Evolutionary conservation across 2,797 vertebrate genomes (phyloP), one percentile per base, ranked within the genome.

Genomic region (Typhlichthys subterraneus): DNA sequence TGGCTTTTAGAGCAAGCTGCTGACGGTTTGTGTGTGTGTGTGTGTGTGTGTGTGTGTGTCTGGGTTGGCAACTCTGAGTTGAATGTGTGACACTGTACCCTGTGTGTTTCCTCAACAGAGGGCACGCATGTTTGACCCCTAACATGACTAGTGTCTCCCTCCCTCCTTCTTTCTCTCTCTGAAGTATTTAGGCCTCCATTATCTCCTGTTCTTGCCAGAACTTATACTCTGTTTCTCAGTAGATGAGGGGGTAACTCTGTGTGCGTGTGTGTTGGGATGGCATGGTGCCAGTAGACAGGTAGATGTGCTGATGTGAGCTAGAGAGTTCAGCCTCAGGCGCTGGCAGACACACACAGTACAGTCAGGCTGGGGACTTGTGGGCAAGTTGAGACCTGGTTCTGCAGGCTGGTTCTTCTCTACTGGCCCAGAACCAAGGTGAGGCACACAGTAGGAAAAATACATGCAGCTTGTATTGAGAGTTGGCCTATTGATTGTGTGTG

Each of bases 301-400:
- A 79, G 75, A 87, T 86, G 78, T 73, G 77, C 83, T 73, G 87
- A 87, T 88, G 83, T 77, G 59, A 69, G 69, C 79, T 65, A 68
- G 64, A 0, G 80, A 89, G 88, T 82, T 47, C 12, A 64, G 73
- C 81, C 76, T 68, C 14, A 54, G 60, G 62, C 58, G 52, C 77
- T 73, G 77, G 53, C 67, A 85, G 80, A 77, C 74, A 80, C 78
- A 67, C 73, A 8, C 59, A 76, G 75, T 19, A 67, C 12, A 57
- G 79, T 90, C 89, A 78, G 83, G 91, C 90, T 45, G n/a, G 69
- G 91, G 91, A 89, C 87, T 76, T 85, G 68, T 53, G 15, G 91
- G 82, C 94, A 89, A 92, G 94, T 93, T 82, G n/a, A 82, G 88
- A 86, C 93, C 89, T 93, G 94, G 91, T 79, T 60, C 72, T 70